phyloP scores from a whole-genome alignment of 2,113 vertebrate species.

The Burhinus oedicnemus region DNA sequence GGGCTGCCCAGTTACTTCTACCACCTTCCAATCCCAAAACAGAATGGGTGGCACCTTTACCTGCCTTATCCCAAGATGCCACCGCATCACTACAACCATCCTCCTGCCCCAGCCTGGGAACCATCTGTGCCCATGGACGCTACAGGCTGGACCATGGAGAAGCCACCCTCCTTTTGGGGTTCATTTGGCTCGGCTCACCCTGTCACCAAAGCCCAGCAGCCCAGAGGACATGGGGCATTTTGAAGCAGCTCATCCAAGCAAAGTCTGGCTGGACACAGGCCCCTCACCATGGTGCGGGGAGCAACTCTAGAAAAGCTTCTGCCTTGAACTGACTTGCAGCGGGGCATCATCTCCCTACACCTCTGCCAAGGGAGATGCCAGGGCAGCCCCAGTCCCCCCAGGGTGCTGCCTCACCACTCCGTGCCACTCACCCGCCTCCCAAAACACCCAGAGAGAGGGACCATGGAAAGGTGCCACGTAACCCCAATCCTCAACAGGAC shows the following conservation, averaged over 20 bases:
- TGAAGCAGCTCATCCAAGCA: background rate
- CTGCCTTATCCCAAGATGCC: background rate
- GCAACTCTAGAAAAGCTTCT: background rate
- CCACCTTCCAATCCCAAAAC: background rate
- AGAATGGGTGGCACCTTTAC: accelerated
- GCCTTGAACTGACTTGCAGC: background rate
- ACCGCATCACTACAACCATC: background rate
- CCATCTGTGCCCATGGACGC: accelerated
- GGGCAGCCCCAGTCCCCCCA: background rate
- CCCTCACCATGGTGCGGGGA: background rate
- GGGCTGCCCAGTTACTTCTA: background rate
- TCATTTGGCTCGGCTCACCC: background rate
- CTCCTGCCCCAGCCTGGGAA: background rate
- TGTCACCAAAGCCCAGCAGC: accelerated
- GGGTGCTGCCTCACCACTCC: background rate
- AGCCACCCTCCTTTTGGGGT: background rate
- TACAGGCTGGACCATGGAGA: background rate
- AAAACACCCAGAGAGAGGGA: background rate
- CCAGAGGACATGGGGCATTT: background rate
- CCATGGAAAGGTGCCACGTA: background rate
- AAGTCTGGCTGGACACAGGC: background rate
- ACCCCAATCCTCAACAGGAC: accelerated
- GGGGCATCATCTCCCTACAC: background rate
- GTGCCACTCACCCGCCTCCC: accelerated
- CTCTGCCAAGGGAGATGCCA: background rate